Conservation (phyloP, 2,797 vertebrate genomes). For the Lycodopsis pacificus region DNA sequence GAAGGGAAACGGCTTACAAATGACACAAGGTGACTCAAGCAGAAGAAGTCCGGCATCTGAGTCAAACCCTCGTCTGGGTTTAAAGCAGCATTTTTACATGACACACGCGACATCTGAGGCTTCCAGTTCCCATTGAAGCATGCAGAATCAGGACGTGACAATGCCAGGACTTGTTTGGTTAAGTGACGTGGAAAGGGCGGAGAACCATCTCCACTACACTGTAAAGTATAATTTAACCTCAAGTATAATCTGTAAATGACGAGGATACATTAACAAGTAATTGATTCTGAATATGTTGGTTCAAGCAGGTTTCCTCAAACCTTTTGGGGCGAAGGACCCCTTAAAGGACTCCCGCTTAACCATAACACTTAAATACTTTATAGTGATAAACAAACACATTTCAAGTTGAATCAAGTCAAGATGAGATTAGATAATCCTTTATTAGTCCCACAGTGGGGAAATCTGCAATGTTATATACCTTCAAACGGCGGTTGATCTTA, state of each 20-base stretch:
- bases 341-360: background rate
- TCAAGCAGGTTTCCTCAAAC: background rate
- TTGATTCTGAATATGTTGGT: background rate
- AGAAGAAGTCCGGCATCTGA: slow-evolving; percentile 24
- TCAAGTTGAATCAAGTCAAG: background rate
- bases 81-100: background rate
- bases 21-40: slow-evolving; percentile 43
- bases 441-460: background rate
- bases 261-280: background rate
- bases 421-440: background rate
- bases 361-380: background rate
- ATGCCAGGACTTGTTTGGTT: slow-evolving; percentile 44
- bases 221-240: background rate
- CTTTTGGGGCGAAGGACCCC: background rate
- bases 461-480: background rate
- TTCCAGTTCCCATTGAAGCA: slow-evolving; percentile 23
- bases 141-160: slow-evolving; percentile 29
- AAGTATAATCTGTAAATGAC: too few relatives aligned
- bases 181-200: slow-evolving; percentile 37
- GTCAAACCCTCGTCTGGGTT: slow-evolving; percentile 27
- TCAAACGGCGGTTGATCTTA: background rate
- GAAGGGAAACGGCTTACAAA: slow-evolving; percentile 11
- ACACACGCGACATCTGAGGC: slow-evolving; percentile 12
- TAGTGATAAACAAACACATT: background rate
- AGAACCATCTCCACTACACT: background rate